These are phyloP conservation scores for Geopemphigus sp. DNA, from an alignment of 1,140 invertebrate species.

Conservation along the genomic window DNA sequence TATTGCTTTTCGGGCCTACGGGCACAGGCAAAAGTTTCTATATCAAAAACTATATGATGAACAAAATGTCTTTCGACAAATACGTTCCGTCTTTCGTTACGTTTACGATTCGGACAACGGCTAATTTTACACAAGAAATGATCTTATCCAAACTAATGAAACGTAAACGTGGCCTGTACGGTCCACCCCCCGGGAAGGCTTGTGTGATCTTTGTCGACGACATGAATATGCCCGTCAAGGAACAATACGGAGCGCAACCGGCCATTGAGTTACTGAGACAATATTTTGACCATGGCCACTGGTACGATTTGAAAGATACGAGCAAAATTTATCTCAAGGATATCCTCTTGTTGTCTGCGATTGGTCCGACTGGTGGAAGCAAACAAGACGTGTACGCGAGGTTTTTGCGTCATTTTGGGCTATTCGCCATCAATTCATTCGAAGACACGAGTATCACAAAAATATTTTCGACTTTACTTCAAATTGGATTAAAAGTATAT, in stretches of 20 bases:
- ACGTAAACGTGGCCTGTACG: slow-evolving; percentile 87
- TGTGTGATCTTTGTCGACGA: slow-evolving; percentile 63
- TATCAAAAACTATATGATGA: slow-evolving; percentile 77
- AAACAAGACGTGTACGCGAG: slow-evolving; percentile 79
- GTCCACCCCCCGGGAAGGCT: slow-evolving; percentile 88
- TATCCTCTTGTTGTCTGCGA: slow-evolving; percentile 77
- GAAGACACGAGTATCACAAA: slow-evolving; percentile 77
- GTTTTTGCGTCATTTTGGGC: slow-evolving; percentile 83
- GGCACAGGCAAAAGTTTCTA: slow-evolving; percentile 93
- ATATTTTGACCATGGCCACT: slow-evolving; percentile 86
- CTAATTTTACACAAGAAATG: slow-evolving; percentile 84
- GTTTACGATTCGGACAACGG: slow-evolving; percentile 85
- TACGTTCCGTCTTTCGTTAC: slow-evolving; percentile 83
- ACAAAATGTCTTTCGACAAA: slow-evolving; percentile 73
- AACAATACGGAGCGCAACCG: slow-evolving; percentile 84
- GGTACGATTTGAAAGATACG: slow-evolving; percentile 85
- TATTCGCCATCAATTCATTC: slow-evolving; percentile 83
- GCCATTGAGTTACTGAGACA: slow-evolving; percentile 88
- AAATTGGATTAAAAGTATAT: slow-evolving; percentile 61
- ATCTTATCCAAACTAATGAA: slow-evolving; percentile 88
- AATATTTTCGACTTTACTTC: slow-evolving; percentile 79
- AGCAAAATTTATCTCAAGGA: slow-evolving; percentile 73
- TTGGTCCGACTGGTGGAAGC: slow-evolving; percentile 85
- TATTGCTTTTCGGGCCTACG: slow-evolving; percentile 85
- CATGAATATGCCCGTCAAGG: slow-evolving; percentile 83